Evolutionary conservation across 2,797 vertebrate species (phyloP), one percentile per base, ranked within the genome.

Genomic region (Anabas testudineus): DNA sequence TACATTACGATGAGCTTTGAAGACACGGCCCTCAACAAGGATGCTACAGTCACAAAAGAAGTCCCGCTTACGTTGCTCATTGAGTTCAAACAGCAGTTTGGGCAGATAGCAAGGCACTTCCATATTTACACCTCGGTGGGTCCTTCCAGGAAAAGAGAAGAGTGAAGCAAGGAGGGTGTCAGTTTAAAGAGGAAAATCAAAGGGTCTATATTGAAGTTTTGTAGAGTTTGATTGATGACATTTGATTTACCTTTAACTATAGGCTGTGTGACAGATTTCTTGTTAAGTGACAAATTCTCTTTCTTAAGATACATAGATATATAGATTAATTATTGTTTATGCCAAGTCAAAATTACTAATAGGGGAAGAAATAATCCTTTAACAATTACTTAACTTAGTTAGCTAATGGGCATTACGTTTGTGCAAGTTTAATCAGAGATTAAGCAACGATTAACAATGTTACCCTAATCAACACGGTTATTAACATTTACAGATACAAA

Each of bases 11-110:
- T 99, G 98, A 0, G 98, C 98, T 79, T 99, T 99, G 89, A 99
- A 99, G 77, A 99, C 96, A 5, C 97, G 92, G 3, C 97, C 98
- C 80, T 99, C 97, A 9, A 99, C 98, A 0, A 99, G 96, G 84
- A 99, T 95, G 89, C 97, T 99, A 91, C 97, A 99, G 94, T 99
- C 98, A 77, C 98, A 99, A 92, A 99, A 99, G 83, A 98, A 99
- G 84, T 97, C 97, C 71, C 97, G 88, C 89, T 97, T 97, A 1
- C 97, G 94, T 83, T 99, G 98, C 84, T 99, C 98, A 18, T 99
- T 99, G 56, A 99, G 90, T 89, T 99, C 98, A 3, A 95, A 95
- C 75, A 99, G 73, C 51, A 99, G 96, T 59, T 97, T 97, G 37
- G 94, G 67, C 67, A 95, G 90, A 81, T 99, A 99, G 15, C 96